Evolutionary conservation across 1,140 invertebrate genomes (phyloP), one percentile per base, ranked within the genome.

Genomic region (Papilio aristodemus): DNA sequence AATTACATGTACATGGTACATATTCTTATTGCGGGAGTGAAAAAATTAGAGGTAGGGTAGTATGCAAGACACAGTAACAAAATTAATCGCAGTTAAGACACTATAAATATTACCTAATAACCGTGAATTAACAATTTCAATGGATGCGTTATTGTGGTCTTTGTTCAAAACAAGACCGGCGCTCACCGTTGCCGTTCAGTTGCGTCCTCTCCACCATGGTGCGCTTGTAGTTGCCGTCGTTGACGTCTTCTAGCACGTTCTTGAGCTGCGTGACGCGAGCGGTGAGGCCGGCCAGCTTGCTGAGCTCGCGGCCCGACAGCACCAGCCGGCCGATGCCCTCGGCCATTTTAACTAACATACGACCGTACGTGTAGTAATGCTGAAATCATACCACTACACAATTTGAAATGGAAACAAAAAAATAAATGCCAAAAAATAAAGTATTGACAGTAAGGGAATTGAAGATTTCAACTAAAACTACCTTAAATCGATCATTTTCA

Each of bases 321-420:
- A 99, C 97, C 22, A 99, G 92, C 46, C 98, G 94, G 7, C 98
- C 98, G 78, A 99, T 98, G 32, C 98, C 98, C 92, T 99, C 98
- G 0, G 98, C 98, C 90, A 99, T 93, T 86, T 99, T 98, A 2
- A 99, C 95, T 80, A 99, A 92, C 98, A 99, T 99, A 13, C 98
- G 93, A 0, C 98, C 98, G 91, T 97, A 98, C 11, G 97, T 98
- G 87, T 99, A 99, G 83, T 99, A 99, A 79, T 96, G 94, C 91
- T 92, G 78, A 72, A 67, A 43, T 38, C 4, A 62, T 27, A 58
- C 32, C 13, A 38, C 5, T n/a, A 37, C 14, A 67, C 13, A 14
- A n/a, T n/a, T n/a, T n/a, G n/a, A n/a, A n/a, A n/a, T n/a, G n/a
- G n/a, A n/a, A n/a, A n/a, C n/a, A n/a, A n/a, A n/a, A n/a, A n/a